A percentile compares a stretch with the other conserved stretches of the same genome.
Evolutionary conservation across 2,113 vertebrate species (phyloP).

Genomic region (Megaceryle torquata): DNA sequence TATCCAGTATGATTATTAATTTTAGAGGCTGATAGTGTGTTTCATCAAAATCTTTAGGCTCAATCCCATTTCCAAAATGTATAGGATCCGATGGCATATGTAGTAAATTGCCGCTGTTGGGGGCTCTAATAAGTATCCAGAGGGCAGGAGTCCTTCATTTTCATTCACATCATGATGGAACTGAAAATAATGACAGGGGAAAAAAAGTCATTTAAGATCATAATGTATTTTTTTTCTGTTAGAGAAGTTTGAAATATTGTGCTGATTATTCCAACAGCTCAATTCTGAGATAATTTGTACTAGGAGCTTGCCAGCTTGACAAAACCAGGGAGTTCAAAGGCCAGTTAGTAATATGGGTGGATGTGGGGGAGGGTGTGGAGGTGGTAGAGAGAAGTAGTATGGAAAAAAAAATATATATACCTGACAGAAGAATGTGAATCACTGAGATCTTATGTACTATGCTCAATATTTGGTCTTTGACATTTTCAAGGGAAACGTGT

Average conservation of each 20-base stretch:
- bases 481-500: background rate
- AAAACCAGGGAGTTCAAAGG: background rate
- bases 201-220: background rate
- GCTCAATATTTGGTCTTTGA: background rate
- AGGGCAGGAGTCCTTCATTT: background rate
- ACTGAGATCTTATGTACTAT: background rate
- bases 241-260: background rate
- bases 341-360: background rate
- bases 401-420: background rate
- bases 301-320: background rate
- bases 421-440: background rate
- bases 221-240: background rate
- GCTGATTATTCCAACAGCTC: background rate
- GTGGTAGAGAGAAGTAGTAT: background rate
- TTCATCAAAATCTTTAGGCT: background rate
- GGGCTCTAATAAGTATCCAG: background rate
- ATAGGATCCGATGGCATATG: background rate
- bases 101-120: background rate
- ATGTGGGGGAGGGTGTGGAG: too few species aligned
- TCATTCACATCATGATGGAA: background rate
- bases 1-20: background rate
- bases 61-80: background rate
- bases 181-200: background rate
- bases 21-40: background rate
- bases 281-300: background rate